Conservation (phyloP, 1,140 invertebrate species). For the Laupala kohalensis region DNA sequence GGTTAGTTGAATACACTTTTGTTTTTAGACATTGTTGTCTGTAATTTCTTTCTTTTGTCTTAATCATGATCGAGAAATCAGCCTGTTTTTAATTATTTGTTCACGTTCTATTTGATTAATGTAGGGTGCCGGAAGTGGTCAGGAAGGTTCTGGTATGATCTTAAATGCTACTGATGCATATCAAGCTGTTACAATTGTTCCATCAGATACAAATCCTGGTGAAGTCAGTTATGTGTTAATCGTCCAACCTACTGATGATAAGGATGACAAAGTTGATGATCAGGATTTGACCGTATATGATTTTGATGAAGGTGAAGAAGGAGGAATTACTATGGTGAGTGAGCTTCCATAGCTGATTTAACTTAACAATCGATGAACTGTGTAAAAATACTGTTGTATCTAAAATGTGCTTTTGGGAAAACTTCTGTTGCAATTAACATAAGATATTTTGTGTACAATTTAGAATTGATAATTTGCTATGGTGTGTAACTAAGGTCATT, state of each 20-base stretch:
- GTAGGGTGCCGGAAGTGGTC: slow-evolving; percentile 1
- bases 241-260: slow-evolving; percentile 55
- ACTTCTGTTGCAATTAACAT: too few relatives aligned
- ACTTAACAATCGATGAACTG: too few relatives aligned
- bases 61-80: background rate
- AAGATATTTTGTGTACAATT: too few relatives aligned
- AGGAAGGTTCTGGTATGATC: slow-evolving; percentile 2
- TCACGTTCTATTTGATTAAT: background rate
- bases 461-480: too few relatives aligned
- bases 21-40: background rate
- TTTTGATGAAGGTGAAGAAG: slow-evolving; percentile 44
- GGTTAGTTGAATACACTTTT: background rate
- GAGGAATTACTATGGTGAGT: slow-evolving; percentile 13
- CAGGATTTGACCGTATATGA: slow-evolving; percentile 40
- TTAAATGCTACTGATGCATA: slow-evolving; percentile 48
- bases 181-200: slow-evolving; percentile 77
- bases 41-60: background rate
- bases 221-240: slow-evolving; percentile 83
- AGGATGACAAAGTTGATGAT: slow-evolving; percentile 28
- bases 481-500: too few relatives aligned
- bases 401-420: too few relatives aligned
- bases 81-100: background rate
- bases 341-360: background rate
- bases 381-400: too few relatives aligned
- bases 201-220: slow-evolving; percentile 62